A percentile compares a stretch with the other conserved stretches of the same genome.
phyloP scores from a whole-genome alignment of 2,797 vertebrate species.

The Salmo trutta region DNA sequence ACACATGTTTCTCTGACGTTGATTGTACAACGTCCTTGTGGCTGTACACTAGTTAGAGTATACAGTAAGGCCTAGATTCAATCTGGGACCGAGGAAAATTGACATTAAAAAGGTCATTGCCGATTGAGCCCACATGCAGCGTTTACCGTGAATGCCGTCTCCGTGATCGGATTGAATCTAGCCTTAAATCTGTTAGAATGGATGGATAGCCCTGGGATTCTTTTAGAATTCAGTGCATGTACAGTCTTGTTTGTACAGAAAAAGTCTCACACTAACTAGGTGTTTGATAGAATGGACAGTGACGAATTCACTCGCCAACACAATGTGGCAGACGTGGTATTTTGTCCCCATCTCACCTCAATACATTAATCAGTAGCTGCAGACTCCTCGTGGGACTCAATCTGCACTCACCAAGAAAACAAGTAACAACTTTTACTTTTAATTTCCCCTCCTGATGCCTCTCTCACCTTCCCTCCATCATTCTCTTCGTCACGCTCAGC shows the following conservation, averaged over 20 bases:
- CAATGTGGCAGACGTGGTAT: background rate
- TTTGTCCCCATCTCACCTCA: constrained; percentile 52
- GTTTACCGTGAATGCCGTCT: no score
- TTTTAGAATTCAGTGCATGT: background rate
- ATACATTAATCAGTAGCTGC: constrained; percentile 7
- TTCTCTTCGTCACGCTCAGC: constrained; percentile 27
- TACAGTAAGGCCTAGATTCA: background rate
- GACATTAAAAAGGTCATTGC: no score
- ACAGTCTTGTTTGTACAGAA: background rate
- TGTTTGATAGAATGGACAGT: background rate
- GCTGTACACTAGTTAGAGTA: background rate
- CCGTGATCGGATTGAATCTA: no score
- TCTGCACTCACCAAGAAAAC: constrained; percentile 53
- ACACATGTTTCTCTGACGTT: background rate
- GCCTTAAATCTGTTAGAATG: background rate
- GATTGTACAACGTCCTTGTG: background rate
- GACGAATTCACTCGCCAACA: background rate
- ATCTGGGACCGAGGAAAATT: background rate
- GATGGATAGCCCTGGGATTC: background rate
- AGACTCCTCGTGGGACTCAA: constrained; percentile 24
- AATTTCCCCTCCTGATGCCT: constrained; percentile 13
- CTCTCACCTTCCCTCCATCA: constrained; percentile 27
- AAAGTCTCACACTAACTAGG: background rate
- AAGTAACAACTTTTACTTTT: constrained; percentile 16
- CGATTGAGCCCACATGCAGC: no score